Percentiles rank a stretch among this genome's conserved stretches.
phyloP scores from a whole-genome alignment of 2,888 invertebrate species.

The Zonitis immaculata region DNA sequence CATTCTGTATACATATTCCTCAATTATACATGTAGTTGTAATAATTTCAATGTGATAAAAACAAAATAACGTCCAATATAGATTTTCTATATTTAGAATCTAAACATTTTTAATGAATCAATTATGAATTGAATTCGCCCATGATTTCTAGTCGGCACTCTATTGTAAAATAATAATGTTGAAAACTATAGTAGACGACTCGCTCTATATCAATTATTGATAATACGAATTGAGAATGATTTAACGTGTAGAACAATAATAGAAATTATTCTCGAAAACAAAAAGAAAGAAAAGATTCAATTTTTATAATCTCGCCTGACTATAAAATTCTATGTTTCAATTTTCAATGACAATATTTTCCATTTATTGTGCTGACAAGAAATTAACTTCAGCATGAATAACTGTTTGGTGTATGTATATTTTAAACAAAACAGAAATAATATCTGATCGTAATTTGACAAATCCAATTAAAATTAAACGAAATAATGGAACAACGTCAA shows the following conservation, averaged over 20 bases:
- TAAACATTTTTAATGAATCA: not conserved
- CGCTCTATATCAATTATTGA: not conserved
- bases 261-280: no score
- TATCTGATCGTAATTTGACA: not conserved
- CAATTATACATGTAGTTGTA: no score
- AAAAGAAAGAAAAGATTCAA: no score
- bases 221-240: not conserved
- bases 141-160: not conserved
- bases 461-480: constrained; percentile 4
- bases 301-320: no score
- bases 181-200: not conserved
- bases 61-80: no score
- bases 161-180: not conserved
- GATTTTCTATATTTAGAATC: not conserved
- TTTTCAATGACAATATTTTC: not conserved
- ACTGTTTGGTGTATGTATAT: no score
- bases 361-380: not conserved
- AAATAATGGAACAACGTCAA: constrained; percentile 3
- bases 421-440: not conserved
- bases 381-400: not conserved
- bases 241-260: not conserved
- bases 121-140: not conserved
- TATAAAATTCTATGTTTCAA: not conserved
- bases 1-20: no score
- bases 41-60: no score